These are phyloP conservation scores for Ibycter americanus DNA, from an alignment of 2,797 vertebrate species.

Conservation along the genomic window DNA sequence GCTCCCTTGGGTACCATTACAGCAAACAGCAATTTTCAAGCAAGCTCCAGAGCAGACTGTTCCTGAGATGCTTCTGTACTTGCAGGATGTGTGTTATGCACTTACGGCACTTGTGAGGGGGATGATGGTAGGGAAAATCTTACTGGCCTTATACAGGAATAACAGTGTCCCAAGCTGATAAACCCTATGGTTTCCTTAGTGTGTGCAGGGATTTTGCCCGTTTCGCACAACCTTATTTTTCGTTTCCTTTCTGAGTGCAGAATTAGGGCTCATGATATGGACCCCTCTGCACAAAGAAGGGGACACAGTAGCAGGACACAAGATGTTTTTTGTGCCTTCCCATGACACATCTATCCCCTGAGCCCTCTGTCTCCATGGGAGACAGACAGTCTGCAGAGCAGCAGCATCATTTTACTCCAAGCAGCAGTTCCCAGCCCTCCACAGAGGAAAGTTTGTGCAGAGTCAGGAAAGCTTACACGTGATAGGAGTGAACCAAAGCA, in stretches of 20 bases:
- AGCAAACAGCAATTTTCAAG: constrained; percentile 63
- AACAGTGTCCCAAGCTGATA: background rate
- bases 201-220: background rate
- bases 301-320: background rate
- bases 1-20: constrained; percentile 44
- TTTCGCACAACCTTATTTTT: background rate
- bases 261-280: fast-evolving
- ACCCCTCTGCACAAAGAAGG: background rate
- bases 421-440: background rate
- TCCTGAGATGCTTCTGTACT: constrained; percentile 22
- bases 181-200: background rate
- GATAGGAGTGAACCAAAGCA: background rate
- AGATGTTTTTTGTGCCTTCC: background rate
- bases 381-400: background rate
- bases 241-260: background rate
- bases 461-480: background rate
- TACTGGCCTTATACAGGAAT: background rate
- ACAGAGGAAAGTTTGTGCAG: background rate
- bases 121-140: background rate
- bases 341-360: background rate
- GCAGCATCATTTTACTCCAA: background rate
- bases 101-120: background rate
- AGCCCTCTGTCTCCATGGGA: background rate
- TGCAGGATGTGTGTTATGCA: background rate
- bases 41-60: constrained; percentile 29